Conservation (phyloP, 2,888 invertebrate species). For the Malacosoma neustria region DNA sequence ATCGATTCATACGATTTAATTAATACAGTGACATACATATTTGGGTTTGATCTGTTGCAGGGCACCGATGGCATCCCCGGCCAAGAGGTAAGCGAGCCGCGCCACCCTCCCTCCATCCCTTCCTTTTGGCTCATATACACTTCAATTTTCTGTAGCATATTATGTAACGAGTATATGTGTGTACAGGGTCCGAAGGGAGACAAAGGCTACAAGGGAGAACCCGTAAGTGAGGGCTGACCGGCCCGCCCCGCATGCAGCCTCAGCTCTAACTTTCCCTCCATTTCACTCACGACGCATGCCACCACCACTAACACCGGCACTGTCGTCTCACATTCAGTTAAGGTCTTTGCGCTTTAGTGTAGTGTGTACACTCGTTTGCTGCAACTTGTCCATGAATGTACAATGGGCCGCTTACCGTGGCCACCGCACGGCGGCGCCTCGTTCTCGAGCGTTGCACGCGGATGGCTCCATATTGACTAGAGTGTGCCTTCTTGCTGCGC, state of each 20-base stretch:
- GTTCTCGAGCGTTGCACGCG: background rate
- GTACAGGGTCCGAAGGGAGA: constrained; percentile 90
- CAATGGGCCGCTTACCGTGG: constrained; percentile 3
- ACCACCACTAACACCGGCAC: constrained; percentile 10
- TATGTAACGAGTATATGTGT: constrained; percentile 1
- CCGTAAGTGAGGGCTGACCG: constrained; percentile 75
- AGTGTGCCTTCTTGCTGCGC: constrained; percentile 19
- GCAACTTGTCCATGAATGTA: too few species aligned
- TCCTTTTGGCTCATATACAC: background rate
- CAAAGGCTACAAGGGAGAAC: constrained; percentile 89
- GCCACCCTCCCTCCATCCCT: background rate
- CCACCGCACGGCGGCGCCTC: too few species aligned
- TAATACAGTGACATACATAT: too few species aligned
- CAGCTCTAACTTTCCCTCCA: constrained; percentile 16
- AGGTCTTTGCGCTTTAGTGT: too few species aligned
- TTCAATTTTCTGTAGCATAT: constrained; percentile 6
- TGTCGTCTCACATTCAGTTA: background rate
- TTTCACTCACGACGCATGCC: constrained; percentile 13
- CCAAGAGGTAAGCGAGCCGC: constrained; percentile 80
- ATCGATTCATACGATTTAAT: too few species aligned
- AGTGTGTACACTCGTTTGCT: too few species aligned
- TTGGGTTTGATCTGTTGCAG: constrained; percentile 72
- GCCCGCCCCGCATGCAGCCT: constrained; percentile 8
- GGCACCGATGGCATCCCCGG: constrained; percentile 96
- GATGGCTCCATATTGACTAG: background rate